These are phyloP conservation scores for Patella pellucida DNA, from an alignment of 2,888 invertebrate species.

Conservation along the genomic window DNA sequence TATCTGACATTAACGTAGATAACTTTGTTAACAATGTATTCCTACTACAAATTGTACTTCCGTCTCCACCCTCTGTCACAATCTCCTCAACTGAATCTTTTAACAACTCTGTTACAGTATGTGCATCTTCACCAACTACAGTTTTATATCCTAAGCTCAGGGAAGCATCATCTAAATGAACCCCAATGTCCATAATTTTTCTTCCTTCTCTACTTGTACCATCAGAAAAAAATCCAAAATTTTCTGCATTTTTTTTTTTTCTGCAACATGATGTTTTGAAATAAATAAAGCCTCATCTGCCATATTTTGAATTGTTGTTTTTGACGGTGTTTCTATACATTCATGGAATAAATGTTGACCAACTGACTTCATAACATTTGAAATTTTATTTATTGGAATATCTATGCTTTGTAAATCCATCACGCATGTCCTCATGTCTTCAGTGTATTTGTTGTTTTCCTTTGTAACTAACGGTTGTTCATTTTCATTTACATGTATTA, in stretches of 20 bases:
- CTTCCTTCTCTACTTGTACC: conserved; percentile 6
- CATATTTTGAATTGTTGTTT: conserved; percentile 14
- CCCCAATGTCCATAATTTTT: conserved; percentile 2
- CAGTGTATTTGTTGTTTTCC: too few species aligned
- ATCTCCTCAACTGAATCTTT: too few species aligned
- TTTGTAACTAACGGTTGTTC: too few species aligned
- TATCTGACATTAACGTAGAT: conserved; percentile 2
- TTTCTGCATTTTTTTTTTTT: not conserved
- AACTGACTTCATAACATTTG: too few species aligned
- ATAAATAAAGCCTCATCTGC: conserved; percentile 4
- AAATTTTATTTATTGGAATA: too few species aligned
- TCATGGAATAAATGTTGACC: too few species aligned
- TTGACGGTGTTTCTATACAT: not conserved
- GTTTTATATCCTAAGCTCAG: not conserved
- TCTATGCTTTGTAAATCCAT: too few species aligned
- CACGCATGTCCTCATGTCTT: too few species aligned
- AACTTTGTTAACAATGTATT: not conserved
- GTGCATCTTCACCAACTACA: conserved; percentile 5
- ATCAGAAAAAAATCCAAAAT: conserved; percentile 12
- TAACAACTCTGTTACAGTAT: not conserved
- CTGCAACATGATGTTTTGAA: conserved; percentile 1
- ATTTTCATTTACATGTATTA: too few species aligned
- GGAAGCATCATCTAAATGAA: not conserved
- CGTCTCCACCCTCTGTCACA: too few species aligned
- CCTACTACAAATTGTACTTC: too few species aligned